Evolutionary conservation across 2,113 vertebrate species (phyloP), one percentile per base, ranked within the genome.

Genomic region (Nothocercus julius): DNA sequence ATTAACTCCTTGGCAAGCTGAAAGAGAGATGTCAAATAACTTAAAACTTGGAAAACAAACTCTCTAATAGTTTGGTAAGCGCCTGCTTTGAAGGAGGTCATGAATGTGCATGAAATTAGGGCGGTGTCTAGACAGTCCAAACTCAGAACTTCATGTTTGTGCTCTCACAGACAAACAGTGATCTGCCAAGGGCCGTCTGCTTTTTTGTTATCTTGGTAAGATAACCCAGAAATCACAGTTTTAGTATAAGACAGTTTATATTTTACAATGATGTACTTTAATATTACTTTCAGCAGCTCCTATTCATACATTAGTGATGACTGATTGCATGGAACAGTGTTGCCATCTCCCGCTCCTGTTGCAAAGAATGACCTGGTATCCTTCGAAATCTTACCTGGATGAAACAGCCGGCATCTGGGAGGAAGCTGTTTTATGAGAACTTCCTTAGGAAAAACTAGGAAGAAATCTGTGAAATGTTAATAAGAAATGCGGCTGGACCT

Each of bases 41-140:
- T 86, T 93, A 24, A 1, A 76, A 44, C 42, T 64, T 82, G 49
- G 70, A 91, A 85, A 92, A 74, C 40, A 82, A 91, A 32, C 3
- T 63, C 34, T 90, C 21, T 53, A 79, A 42, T 20, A 30, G 30
- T 75, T 78, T 87, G 12, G 61, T 87, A 83, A 78, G 19, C 74
- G n/a, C 32, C 21, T 92, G 11, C 63, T 96, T 73, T 89, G 78
- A 95, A 93, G 70, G 28, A 87, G 16, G 34, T 84, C 14, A 80
- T 53, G 44, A 92, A 80, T 40, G 56, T 70, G 27, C 67, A 67
- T 66, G 38, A 66, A 91, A 82, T 68, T 74, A 91, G 18, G 40
- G 44, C 1, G 1, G 36, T 70, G 77, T 94, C 66, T 82, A 75
- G 73, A 72, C 58, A 36, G 17, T 47, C 24, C 30, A 87, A 91